A percentile compares a stretch with the other conserved stretches of the same genome.
Evolutionary conservation across 1,140 invertebrate genomes (phyloP).

Genomic region (Drosophila nigromelanica): DNA sequence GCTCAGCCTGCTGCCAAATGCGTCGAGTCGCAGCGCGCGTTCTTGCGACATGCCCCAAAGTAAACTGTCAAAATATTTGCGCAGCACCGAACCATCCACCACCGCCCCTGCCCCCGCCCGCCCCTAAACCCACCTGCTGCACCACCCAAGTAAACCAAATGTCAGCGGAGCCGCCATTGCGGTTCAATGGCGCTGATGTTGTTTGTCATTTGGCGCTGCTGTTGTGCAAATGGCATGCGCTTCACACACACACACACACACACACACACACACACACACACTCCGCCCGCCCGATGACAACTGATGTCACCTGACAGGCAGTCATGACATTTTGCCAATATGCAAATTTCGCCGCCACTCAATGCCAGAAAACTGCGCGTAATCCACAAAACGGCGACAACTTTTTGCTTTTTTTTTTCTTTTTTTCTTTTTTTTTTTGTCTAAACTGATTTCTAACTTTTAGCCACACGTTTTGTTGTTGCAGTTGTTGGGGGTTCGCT

Average conservation of each 20-base stretch:
- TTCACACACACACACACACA: slow-evolving; percentile 2
- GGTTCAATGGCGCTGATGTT: slow-evolving; percentile 72
- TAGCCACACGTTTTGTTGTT: slow-evolving; percentile 11
- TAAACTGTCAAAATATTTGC: slow-evolving; percentile 80
- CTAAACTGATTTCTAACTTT: slow-evolving; percentile 42
- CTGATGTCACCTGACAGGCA: slow-evolving; percentile 40
- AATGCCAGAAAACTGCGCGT: slow-evolving; percentile 32
- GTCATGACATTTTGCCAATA: slow-evolving; percentile 68
- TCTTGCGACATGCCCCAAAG: slow-evolving; percentile 55
- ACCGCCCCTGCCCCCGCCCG: neutral
- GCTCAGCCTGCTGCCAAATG: slow-evolving; percentile 13
- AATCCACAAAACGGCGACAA: slow-evolving; percentile 31
- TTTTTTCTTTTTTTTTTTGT: slow-evolving; percentile 25
- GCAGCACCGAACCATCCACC: slow-evolving; percentile 10
- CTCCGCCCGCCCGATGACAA: slow-evolving; percentile 22
- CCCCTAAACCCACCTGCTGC: neutral
- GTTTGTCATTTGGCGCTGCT: slow-evolving; percentile 64
- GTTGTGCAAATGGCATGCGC: slow-evolving; percentile 67
- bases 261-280: neutral
- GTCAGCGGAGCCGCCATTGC: slow-evolving; percentile 60
- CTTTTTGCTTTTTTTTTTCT: slow-evolving; percentile 51
- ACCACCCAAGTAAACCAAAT: slow-evolving; percentile 52
- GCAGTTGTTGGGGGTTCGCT: slow-evolving; percentile 52
- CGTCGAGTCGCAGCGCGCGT: slow-evolving; percentile 16
- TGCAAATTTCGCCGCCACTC: slow-evolving; percentile 60